Evolutionary conservation across 2,113 vertebrate genomes (phyloP).

Genomic region (Procavia capensis): DNA sequence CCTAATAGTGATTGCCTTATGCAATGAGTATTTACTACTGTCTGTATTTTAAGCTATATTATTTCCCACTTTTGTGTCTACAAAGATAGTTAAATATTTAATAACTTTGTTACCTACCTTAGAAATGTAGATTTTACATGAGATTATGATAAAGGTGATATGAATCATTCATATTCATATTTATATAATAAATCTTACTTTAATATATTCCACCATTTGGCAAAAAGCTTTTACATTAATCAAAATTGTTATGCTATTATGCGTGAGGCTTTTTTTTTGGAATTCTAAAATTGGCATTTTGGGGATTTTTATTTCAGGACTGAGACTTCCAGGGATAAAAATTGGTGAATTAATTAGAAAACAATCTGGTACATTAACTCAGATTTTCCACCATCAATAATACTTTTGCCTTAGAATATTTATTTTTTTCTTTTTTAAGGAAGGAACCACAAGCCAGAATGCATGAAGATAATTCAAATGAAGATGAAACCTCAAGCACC

Average conservation of each 20-base stretch:
- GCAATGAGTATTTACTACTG: not conserved
- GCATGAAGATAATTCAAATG: not conserved
- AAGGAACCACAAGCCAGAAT: not conserved
- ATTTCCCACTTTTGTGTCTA: not conserved
- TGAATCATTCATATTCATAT: slow-evolving; percentile 26
- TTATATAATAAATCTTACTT: slow-evolving; percentile 4
- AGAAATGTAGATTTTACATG: not conserved
- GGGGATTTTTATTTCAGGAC: not conserved
- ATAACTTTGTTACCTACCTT: slow-evolving; percentile 37
- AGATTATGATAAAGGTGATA: not conserved
- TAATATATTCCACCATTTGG: not conserved
- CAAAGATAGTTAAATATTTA: not conserved
- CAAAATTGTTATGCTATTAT: not conserved
- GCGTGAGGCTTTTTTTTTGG: not conserved
- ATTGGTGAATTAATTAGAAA: slow-evolving; percentile 15
- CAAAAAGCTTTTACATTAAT: slow-evolving; percentile 46
- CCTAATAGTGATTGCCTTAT: not conserved
- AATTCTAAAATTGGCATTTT: not conserved
- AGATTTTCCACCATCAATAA: not conserved
- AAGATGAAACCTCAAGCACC: not conserved
- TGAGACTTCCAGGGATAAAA: not conserved
- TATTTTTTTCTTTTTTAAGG: slow-evolving; percentile 5
- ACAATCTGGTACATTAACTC: not conserved
- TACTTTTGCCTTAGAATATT: not conserved
- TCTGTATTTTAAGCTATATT: not conserved